These are phyloP conservation scores for Drosophila barbarae DNA, from an alignment of 2,888 invertebrate genomes.

Conservation along the genomic window DNA sequence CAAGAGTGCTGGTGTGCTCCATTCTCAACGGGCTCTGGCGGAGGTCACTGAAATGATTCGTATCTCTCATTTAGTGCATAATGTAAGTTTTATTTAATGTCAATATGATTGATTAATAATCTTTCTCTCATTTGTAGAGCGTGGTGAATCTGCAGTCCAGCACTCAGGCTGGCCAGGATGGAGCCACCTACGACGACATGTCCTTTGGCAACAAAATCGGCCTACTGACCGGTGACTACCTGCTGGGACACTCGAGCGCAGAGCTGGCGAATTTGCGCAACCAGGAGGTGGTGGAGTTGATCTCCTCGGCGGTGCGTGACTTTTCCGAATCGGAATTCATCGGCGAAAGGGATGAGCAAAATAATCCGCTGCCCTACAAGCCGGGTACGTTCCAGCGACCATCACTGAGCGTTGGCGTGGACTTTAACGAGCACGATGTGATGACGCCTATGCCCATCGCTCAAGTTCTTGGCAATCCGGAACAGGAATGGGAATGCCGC, in stretches of 20 bases:
- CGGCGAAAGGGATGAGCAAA: constrained; percentile 90
- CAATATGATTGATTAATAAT: neutral
- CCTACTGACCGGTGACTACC: constrained; percentile 93
- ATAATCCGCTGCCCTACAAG: constrained; percentile 88
- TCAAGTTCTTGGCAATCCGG: constrained; percentile 83
- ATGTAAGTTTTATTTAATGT: constrained; percentile 80
- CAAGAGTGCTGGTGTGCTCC: constrained; percentile 90
- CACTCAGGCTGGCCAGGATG: constrained; percentile 81
- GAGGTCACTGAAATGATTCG: constrained; percentile 98
- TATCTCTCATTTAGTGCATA: constrained; percentile 94
- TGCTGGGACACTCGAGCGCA: constrained; percentile 92
- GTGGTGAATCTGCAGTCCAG: constrained; percentile 89
- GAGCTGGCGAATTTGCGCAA: constrained; percentile 88
- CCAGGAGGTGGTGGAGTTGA: constrained; percentile 91
- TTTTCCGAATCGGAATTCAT: constrained; percentile 94
- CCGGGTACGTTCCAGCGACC: constrained; percentile 80
- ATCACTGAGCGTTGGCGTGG: constrained; percentile 61
- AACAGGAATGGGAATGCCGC: constrained; percentile 89
- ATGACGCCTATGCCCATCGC: constrained; percentile 81
- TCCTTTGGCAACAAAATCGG: constrained; percentile 97
- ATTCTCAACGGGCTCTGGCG: constrained; percentile 92
- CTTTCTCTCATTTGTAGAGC: constrained; percentile 72
- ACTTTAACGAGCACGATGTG: constrained; percentile 78
- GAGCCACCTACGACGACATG: constrained; percentile 86
- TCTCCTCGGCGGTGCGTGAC: constrained; percentile 93